Base-by-base conservation (phyloP, 2,113 vertebrate species). In the Gasterosteus aculeatus region DNA sequence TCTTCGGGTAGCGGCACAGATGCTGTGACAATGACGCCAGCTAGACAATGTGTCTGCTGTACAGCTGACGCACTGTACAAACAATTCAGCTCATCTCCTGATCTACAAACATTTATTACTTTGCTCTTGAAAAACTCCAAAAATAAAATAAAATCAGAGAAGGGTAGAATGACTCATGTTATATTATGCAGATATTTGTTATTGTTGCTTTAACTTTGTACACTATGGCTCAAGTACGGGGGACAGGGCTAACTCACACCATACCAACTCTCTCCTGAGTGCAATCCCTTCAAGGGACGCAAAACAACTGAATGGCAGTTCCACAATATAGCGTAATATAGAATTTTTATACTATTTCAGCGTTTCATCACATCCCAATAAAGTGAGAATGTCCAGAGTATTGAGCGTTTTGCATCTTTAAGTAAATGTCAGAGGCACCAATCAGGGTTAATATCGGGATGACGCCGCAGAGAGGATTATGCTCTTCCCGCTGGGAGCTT, bases 401-500 rank as follows among this genome's bases (percentile, higher is more conserved):
- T 75, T 69, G 29, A 29, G 22, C 29, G 42, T 70, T 73, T 65
- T 63, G 64, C 42, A 63, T 81, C 41, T 74, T 83, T 69, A 80
- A 72, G 46, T 65, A 85, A 88, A 88, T 88, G 84, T 86, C 79
- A 89, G 39, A 44, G 22, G 66, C 60, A 83, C 67, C 81, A 90
- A 85, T 90, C 82, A 91, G 69, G 81, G 78, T 83, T 86, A 90
- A 86, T 78, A 82, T 77, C 39, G 77, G 39, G 66, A 86, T 81
- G 68, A 85, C 75, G 76, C 63, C 1, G 19, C 58, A 72, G 74
- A 73, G 71, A 69, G 54, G 86, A 82, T 77, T 72, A 78, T 81
- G 61, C 46, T 62, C 66, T 74, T 75, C 80, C 64, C 60, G 51
- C 49, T 76, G 69, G 77, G 65, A 78, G 58, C 69, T 76, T 64